Evolutionary conservation across 2,797 vertebrate species (phyloP).

Genomic region (Lycodopsis pacificus): DNA sequence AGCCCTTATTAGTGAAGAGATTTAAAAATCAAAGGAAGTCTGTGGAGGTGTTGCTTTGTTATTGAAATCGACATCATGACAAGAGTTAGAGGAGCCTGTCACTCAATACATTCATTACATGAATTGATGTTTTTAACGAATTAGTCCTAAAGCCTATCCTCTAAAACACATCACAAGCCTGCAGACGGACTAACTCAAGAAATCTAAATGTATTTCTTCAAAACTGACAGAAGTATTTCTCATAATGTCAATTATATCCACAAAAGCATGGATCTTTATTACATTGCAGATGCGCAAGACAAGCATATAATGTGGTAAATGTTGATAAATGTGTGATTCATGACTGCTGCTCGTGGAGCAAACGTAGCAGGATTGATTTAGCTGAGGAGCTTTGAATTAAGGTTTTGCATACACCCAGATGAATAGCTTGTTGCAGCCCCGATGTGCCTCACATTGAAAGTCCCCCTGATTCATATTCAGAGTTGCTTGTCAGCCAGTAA

Average conservation of each 20-base stretch:
- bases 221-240: background rate
- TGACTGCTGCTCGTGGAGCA: background rate
- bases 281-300: background rate
- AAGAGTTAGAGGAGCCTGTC: conserved; percentile 24
- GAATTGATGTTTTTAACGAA: conserved; percentile 29
- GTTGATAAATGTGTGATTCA: conserved; percentile 1
- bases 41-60: conserved; percentile 23
- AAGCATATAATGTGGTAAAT: background rate
- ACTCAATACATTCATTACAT: conserved; percentile 36
- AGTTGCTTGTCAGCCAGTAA: conserved; percentile 65
- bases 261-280: background rate
- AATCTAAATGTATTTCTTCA: background rate
- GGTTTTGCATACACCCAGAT: conserved; percentile 21
- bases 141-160: conserved; percentile 3
- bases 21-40: conserved; percentile 29
- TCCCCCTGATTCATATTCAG: conserved; percentile 68
- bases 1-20: conserved; percentile 8
- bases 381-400: conserved; percentile 17
- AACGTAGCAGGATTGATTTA: conserved; percentile 21
- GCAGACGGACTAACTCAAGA: background rate
- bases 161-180: conserved; percentile 26
- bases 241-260: conserved; percentile 4
- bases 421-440: conserved; percentile 38
- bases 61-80: conserved; percentile 32
- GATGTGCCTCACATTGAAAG: conserved; percentile 40